Base-by-base conservation (phyloP, 2,797 vertebrate genomes). In the Oceanodroma leucorhoa region DNA sequence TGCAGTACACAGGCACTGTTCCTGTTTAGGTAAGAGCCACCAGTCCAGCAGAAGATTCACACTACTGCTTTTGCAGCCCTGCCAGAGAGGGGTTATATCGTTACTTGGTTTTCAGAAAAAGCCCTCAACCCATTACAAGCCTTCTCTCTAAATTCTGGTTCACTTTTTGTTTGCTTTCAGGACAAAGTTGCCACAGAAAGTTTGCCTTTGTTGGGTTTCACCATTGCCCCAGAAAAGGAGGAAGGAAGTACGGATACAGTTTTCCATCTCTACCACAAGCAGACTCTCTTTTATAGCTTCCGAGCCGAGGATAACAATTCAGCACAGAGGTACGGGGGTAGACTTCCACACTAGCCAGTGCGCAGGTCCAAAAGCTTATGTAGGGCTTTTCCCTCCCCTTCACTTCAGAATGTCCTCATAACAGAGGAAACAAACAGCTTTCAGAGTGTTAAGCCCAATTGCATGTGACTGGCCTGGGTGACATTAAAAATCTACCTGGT, bases 221-320 rank as follows among this genome's bases (percentile, higher is more conserved):
- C 99, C 54, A 98, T 99, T 89, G 97, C 97, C 21, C 98, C 98
- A 38, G 99, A 98, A 79, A 98, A 97, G 95, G 98, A 98, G 20
- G 98, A 98, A 51, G 98, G 97, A 89, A 98, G 90, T 58, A 85
- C 84, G 3, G 98, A 98, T 67, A 98, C 98, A 22, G 94, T 99
- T 90, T 99, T 99, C 94, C 99, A 99, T 96, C 99, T 99, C 87
- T 99, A 99, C 97, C 99, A 99, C 98, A 99, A 99, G 98, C 98
- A 99, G 94, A 99, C 98, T 38, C 98, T 99, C 79, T 99, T 98
- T 95, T 99, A 99, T 75, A 99, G 98, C 94, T 99, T 99, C 97
- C 99, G 98, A 97, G 99, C 99, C 30, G 98, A 99, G 93, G 98
- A 99, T 78, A 98, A 97, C 97, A 96, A 80, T 97, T 98, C 98